These are phyloP conservation scores for Stenurella melanura DNA, from an alignment of 2,888 invertebrate species.

Conservation along the genomic window DNA sequence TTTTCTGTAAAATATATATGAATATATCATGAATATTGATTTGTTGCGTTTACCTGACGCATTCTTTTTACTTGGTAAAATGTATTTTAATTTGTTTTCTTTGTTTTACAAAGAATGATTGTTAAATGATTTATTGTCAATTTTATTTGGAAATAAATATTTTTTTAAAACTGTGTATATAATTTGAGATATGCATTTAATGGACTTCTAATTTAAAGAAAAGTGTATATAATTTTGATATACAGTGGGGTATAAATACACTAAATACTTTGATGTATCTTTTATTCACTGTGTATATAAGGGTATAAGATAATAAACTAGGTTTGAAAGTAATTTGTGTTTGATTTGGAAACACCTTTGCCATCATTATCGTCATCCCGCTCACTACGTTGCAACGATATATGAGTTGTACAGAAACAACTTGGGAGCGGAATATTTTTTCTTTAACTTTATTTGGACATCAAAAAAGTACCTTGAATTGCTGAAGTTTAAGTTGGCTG, in stretches of 20 bases:
- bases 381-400: too few relatives aligned
- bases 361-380: not conserved
- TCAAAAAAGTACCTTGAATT: too few relatives aligned
- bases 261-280: not conserved
- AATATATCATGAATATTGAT: conserved; percentile 35
- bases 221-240: not conserved
- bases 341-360: not conserved
- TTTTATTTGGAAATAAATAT: conserved; percentile 62
- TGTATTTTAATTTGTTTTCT: conserved; percentile 35
- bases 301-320: not conserved
- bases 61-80: conserved; percentile 33
- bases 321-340: not conserved
- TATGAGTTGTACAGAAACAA: too few relatives aligned
- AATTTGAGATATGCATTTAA: conserved; percentile 35
- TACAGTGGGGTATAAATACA: not conserved
- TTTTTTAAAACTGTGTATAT: conserved; percentile 58
- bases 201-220: not conserved
- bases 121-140: conserved; percentile 49
- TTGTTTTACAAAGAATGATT: conserved; percentile 39
- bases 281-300: not conserved
- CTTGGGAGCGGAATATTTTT: too few relatives aligned
- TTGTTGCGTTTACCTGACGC: conserved; percentile 14
- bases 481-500: too few relatives aligned
- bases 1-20: conserved; percentile 25
- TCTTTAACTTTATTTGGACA: too few relatives aligned